phyloP scores from a whole-genome alignment of 1,140 invertebrate species.

The Tetramorium alpestre region DNA sequence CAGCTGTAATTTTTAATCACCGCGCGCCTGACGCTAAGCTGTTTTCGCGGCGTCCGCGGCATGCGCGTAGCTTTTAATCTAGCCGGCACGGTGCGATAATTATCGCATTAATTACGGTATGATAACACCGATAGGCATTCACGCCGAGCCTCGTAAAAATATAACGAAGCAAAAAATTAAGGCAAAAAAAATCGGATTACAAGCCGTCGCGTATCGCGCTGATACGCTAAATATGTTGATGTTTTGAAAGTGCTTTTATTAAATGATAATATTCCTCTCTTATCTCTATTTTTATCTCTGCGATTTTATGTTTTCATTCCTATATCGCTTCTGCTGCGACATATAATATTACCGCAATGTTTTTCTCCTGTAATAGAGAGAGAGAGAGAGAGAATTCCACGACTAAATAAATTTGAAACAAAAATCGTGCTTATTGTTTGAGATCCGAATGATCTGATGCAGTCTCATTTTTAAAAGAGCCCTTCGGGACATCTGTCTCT shows the following conservation, averaged over 20 bases:
- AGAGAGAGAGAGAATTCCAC: not conserved
- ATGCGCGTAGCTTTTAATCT: slow-evolving; percentile 30
- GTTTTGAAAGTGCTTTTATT: not conserved
- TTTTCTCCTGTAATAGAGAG: not conserved
- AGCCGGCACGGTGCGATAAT: slow-evolving; percentile 27
- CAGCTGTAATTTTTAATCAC: slow-evolving; percentile 52
- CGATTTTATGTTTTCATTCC: not conserved
- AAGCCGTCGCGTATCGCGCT: not conserved
- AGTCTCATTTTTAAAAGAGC: not conserved
- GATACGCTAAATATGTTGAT: slow-evolving; percentile 10
- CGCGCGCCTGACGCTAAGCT: not conserved
- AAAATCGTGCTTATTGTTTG: not conserved
- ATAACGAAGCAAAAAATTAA: not conserved
- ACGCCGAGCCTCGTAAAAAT: not conserved
- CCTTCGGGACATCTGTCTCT: not conserved
- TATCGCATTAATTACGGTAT: slow-evolving; percentile 38
- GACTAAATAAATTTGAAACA: not conserved
- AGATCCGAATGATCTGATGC: not conserved
- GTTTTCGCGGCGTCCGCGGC: not conserved
- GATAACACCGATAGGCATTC: slow-evolving; percentile 27
- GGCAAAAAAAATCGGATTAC: not conserved
- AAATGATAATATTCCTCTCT: not conserved
- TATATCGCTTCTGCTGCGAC: not conserved
- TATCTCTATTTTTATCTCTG: not conserved
- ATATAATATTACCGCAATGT: not conserved